Evolutionary conservation across 2,888 invertebrate genomes (phyloP).

Genomic region (Aplocera efformata): DNA sequence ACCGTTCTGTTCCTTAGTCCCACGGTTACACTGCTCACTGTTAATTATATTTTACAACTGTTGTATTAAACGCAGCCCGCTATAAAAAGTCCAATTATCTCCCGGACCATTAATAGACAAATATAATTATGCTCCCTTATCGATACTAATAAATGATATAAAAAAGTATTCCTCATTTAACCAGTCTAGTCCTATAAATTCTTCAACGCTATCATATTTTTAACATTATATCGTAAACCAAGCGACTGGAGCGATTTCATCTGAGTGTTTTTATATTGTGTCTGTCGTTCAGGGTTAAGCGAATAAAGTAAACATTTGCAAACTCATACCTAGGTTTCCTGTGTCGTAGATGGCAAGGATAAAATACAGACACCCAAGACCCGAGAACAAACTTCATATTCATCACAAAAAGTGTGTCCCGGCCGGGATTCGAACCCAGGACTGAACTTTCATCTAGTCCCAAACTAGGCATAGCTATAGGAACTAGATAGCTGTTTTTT

Average conservation of each 20-base stretch:
- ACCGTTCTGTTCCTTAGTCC: conserved; percentile 6
- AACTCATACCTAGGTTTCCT: too few species aligned
- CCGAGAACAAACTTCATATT: too few species aligned
- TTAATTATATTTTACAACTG: conserved; percentile 19
- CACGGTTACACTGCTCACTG: conserved; percentile 17
- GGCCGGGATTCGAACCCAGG: too few species aligned
- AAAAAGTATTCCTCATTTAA: conserved; percentile 45
- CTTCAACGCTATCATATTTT: conserved; percentile 52
- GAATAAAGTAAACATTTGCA: too few species aligned
- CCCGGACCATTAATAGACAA: conserved; percentile 34
- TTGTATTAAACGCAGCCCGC: conserved; percentile 20
- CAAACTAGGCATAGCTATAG: too few species aligned
- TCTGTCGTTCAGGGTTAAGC: too few species aligned
- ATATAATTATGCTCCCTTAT: conserved; percentile 42
- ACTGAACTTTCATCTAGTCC: too few species aligned
- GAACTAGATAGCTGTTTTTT: too few species aligned
- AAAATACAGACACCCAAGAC: too few species aligned
- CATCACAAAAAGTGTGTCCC: too few species aligned
- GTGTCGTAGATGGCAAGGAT: too few species aligned
- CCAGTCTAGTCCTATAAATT: conserved; percentile 49
- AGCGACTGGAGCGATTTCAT: not conserved
- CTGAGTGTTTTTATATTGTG: conserved; percentile 32
- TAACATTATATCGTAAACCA: conserved; percentile 7
- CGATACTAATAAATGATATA: conserved; percentile 40
- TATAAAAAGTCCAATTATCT: conserved; percentile 26